Evolutionary conservation across 2,113 vertebrate genomes (phyloP), one percentile per base, ranked within the genome.

Genomic region (Myiagra hebetior): DNA sequence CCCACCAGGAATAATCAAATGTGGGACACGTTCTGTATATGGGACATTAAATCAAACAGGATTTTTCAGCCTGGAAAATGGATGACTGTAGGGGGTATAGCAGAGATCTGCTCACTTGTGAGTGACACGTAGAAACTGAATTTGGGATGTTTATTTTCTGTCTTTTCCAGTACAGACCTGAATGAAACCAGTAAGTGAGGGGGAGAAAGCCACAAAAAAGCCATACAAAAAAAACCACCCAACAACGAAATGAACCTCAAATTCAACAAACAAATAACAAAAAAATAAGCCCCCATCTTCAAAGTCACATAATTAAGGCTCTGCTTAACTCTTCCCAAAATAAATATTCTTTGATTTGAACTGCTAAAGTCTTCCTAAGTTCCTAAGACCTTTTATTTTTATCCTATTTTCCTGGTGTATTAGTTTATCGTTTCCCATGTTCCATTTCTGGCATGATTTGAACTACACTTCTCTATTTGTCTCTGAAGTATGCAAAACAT

Each of bases 271-370:
- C 2, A 50, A 75, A 17, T 11, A 63, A 75, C 1, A 7, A 39
- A 1, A 26, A n/a, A 15, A 27, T 1, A 49, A 74, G 7, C 2
- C 3, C 2, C 6, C 4, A 18, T 73, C 6, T 65, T 85, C 15
- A 87, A 63, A 79, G 10, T 16, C 5, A 21, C 3, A 10, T 81
- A 20, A 63, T 70, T 50, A 81, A 53, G 3, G 5, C 4, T 9
- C 15, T 81, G n/a, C 21, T 69, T 84, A 74, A n/a, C 31, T 81
- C 19, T 60, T 81, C 17, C 11, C 17, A 60, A 13, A 81, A 26
- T 53, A 65, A 87, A 28, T 13, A 0, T 44, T 42, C 39, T 64
- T 64, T 47, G 15, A 4, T 64, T 37, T 81, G 20, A 86, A 6
- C 9, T 47, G 37, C 16, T 33, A 64, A 62, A 44, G 8, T 44